Conservation (phyloP, 1,140 invertebrate genomes). For the Lordiphosa mommai region DNA sequence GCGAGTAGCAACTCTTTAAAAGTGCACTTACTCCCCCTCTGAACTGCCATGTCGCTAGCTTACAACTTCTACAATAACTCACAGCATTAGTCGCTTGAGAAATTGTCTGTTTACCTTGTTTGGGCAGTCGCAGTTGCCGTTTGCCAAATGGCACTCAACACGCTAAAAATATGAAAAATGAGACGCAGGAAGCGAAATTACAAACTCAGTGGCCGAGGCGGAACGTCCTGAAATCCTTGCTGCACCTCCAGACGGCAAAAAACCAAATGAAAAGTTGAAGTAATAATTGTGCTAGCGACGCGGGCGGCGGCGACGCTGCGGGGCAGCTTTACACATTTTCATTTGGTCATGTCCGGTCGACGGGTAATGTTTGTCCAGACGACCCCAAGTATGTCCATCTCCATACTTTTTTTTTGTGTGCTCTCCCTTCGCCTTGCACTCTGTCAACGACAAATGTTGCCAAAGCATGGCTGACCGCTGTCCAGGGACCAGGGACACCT, state of each 20-base stretch:
- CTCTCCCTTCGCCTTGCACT: constrained; percentile 34
- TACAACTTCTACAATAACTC: constrained; percentile 66
- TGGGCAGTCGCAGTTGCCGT: constrained; percentile 46
- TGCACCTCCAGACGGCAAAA: constrained; percentile 56
- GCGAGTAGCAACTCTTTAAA: no score
- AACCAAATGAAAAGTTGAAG: constrained; percentile 66
- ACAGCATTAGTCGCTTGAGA: constrained; percentile 72
- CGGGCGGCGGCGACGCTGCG: constrained; percentile 37
- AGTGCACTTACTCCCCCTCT: no score
- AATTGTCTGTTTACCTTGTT: constrained; percentile 75
- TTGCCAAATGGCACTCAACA: constrained; percentile 69
- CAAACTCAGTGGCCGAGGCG: constrained; percentile 29
- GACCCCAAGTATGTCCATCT: constrained; percentile 63
- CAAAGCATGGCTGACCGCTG: constrained; percentile 37
- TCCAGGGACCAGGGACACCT: constrained; percentile 49
- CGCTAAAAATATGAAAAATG: constrained; percentile 71
- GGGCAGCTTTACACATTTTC: constrained; percentile 67
- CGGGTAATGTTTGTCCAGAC: constrained; percentile 77
- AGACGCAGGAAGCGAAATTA: constrained; percentile 70
- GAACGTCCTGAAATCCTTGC: constrained; percentile 55
- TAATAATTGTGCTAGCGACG: constrained; percentile 61
- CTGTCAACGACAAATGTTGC: constrained; percentile 73
- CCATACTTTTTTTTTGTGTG: constrained; percentile 18
- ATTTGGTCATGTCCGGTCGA: constrained; percentile 74
- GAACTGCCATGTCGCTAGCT: no score